Evolutionary conservation across 2,113 vertebrate genomes (phyloP).

Genomic region (Otis tarda): DNA sequence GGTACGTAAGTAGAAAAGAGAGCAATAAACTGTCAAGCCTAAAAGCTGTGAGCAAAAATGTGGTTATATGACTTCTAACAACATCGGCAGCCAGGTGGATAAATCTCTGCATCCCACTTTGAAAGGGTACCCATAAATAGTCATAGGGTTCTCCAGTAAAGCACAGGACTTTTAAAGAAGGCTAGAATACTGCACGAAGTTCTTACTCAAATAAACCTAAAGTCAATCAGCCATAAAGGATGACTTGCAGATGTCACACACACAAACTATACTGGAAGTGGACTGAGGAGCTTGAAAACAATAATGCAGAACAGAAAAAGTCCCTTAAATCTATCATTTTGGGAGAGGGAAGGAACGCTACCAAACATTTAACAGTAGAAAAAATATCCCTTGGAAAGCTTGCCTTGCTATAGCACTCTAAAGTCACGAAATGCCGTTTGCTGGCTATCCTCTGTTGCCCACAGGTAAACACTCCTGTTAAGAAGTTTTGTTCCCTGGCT

Average conservation of each 20-base stretch:
- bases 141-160: neutral
- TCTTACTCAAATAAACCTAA: neutral
- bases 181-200: neutral
- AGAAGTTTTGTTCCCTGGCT: neutral
- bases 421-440: neutral
- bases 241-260: neutral
- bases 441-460: neutral
- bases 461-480: neutral
- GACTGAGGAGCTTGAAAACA: neutral
- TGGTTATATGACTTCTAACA: neutral
- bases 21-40: neutral
- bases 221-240: neutral
- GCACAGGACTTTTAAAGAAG: neutral
- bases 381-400: neutral
- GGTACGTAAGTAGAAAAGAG: neutral
- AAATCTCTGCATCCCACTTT: neutral
- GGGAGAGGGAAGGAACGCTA: neutral
- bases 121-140: neutral
- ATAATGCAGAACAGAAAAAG: neutral
- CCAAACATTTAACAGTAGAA: neutral
- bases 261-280: neutral
- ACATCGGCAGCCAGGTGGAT: neutral
- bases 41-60: slow-evolving; percentile 2
- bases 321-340: neutral
- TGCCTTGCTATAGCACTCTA: neutral